Conservation (phyloP, 2,888 invertebrate species). For the Zelleria hepariella region DNA sequence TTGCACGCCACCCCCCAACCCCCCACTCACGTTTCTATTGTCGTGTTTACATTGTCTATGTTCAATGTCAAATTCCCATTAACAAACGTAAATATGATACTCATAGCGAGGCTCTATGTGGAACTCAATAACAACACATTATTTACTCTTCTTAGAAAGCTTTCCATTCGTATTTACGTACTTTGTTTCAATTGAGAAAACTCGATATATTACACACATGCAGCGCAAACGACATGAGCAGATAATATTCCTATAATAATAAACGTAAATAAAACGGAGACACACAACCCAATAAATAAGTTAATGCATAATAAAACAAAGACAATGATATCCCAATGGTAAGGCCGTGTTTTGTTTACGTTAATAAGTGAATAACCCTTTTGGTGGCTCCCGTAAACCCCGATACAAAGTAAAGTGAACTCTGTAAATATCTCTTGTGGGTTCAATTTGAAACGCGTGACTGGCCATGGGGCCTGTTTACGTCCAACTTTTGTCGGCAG, state of each 20-base stretch:
- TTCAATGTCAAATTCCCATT: slow-evolving; percentile 64
- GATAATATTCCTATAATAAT: not conserved
- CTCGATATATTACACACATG: not conserved
- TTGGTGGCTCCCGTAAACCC: not conserved
- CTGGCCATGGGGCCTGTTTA: slow-evolving; percentile 23
- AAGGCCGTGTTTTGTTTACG: not conserved
- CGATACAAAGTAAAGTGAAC: not conserved
- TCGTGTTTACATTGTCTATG: slow-evolving; percentile 68
- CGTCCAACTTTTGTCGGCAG: slow-evolving; percentile 26
- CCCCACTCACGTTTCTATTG: slow-evolving; percentile 54
- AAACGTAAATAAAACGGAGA: not conserved
- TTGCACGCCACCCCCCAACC: slow-evolving; percentile 56
- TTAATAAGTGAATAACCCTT: not conserved
- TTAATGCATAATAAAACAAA: not conserved
- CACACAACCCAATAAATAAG: not conserved
- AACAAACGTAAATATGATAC: slow-evolving; percentile 19
- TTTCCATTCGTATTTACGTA: not conserved
- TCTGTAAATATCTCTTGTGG: slow-evolving; percentile 14
- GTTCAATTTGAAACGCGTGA: slow-evolving; percentile 17
- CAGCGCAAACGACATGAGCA: not conserved
- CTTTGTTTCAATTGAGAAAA: not conserved
- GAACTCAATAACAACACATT: not conserved
- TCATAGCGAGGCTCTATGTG: not conserved
- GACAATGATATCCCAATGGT: not conserved
- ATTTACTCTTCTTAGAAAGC: not conserved